Base-by-base conservation (phyloP, 2,797 vertebrate genomes). In the Cygnus olor region DNA sequence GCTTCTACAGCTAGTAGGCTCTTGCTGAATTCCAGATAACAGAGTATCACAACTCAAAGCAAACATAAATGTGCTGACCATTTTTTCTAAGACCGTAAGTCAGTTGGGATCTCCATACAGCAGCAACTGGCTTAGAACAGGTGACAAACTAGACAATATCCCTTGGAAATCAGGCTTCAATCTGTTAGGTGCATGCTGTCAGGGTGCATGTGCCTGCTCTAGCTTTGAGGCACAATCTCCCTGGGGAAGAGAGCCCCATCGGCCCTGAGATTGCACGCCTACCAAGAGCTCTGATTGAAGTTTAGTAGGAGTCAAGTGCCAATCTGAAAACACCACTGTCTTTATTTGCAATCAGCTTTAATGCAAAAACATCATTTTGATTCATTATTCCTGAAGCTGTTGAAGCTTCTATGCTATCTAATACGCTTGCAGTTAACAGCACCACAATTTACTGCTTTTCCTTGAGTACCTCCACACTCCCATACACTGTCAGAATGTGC, bases 371-470 rank as follows among this genome's bases (percentile, higher is more conserved):
- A 54, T 88, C 4, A 58, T 86, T 96, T 86, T 94, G 85, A 93
- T 92, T 94, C 85, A 88, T 86, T 95, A 82, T 89, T 82, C 17
- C 83, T 25, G 45, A 70, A 85, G 22, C 76, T 92, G 85, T 61
- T 94, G 92, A 88, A 63, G 80, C 27, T 94, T 87, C 76, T 69
- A 18, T 96, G 71, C 38, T 57, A 71, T 92, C 54, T 57, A 77
- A 18, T 91, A 76, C 88, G 77, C 36, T 97, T 96, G 36, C 91
- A 95, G 85, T 90, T 96, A 97, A 95, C 74, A 93, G 83, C 40
- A 88, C 65, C 27, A 49, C 94, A 93, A 95, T 97, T 97, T 95
- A 95, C 81, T 96, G 79, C 57, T 93, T 89, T 90, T 94, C 30
- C 78, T 72, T 95, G 95, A 93, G 93, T 94, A 97, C 87, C 82